phyloP scores from a whole-genome alignment of 2,113 vertebrate genomes.

The Haemorhous mexicanus region DNA sequence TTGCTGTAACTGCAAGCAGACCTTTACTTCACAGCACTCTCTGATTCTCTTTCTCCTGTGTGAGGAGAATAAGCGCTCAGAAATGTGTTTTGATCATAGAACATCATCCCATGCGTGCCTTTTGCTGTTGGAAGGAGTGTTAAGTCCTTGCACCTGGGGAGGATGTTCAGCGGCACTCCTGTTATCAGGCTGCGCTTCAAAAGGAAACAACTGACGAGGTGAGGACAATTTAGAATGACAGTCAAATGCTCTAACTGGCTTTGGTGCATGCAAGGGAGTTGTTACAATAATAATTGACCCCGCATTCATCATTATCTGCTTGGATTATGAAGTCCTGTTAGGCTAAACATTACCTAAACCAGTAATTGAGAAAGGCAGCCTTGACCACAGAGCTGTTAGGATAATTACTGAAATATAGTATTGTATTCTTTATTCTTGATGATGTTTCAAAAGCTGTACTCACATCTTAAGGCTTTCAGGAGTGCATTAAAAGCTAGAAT shows the following conservation, averaged over 20 bases:
- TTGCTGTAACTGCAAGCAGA: background rate
- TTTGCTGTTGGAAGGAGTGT: conserved; percentile 84
- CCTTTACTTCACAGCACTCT: background rate
- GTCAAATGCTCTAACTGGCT: background rate
- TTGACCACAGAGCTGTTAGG: background rate
- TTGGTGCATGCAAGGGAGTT: background rate
- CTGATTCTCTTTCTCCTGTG: background rate
- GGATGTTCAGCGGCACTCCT: conserved; percentile 90
- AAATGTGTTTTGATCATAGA: conserved; percentile 66
- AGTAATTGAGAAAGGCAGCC: background rate
- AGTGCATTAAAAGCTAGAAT: background rate
- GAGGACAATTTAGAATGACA: conserved; percentile 46
- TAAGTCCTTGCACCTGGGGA: conserved; percentile 90
- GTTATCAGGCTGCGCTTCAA: conserved; percentile 91
- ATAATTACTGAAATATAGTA: background rate
- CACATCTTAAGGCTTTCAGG: background rate
- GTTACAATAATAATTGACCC: background rate
- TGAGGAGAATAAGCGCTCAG: background rate
- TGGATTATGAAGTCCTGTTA: background rate
- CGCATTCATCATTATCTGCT: background rate
- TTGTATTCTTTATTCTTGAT: background rate
- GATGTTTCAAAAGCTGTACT: background rate
- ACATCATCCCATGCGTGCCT: conserved; percentile 81
- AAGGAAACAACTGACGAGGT: conserved; percentile 87
- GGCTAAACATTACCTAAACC: background rate